A percentile compares a stretch with the other conserved stretches of the same genome.
phyloP scores from a whole-genome alignment of 2,797 vertebrate species.

The Nyctalus aviator region DNA sequence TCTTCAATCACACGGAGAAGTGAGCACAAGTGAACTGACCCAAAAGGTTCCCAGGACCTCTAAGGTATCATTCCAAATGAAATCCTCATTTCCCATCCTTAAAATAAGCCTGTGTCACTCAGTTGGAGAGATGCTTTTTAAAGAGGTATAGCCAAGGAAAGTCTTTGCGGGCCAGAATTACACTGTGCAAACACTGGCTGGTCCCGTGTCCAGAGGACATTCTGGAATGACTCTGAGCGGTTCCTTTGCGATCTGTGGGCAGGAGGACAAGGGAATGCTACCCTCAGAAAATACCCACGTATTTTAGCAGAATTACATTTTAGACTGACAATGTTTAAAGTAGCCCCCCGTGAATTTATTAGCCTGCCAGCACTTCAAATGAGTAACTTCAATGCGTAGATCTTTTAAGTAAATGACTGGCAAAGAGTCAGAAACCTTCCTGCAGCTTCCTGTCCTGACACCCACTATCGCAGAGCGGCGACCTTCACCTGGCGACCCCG shows the following conservation, averaged over 20 bases:
- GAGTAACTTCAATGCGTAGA: slow-evolving; percentile 83
- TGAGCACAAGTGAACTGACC: slow-evolving; percentile 67
- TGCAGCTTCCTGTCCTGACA: slow-evolving; percentile 68
- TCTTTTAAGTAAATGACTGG: slow-evolving; percentile 87
- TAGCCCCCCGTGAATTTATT: slow-evolving; percentile 84
- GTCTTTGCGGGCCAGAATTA: slow-evolving; percentile 35
- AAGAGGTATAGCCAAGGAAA: neutral
- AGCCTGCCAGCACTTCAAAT: slow-evolving; percentile 85
- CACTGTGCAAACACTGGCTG: accelerated
- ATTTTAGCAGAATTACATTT: slow-evolving; percentile 88
- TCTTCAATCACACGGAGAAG: slow-evolving; percentile 47
- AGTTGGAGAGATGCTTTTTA: neutral
- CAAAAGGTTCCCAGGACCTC: slow-evolving; percentile 63
- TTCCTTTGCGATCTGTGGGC: slow-evolving; percentile 66
- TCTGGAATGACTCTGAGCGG: slow-evolving; percentile 72
- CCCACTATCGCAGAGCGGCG: slow-evolving; percentile 62
- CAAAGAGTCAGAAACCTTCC: slow-evolving; percentile 78
- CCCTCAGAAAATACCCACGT: slow-evolving; percentile 85
- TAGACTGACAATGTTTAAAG: slow-evolving; percentile 86
- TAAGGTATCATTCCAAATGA: slow-evolving; percentile 59
- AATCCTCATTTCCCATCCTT: slow-evolving; percentile 58
- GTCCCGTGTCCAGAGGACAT: slow-evolving; percentile 82
- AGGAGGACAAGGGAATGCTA: slow-evolving; percentile 81
- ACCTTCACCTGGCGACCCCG: slow-evolving; percentile 7
- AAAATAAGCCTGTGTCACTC: slow-evolving; percentile 60